phyloP scores from a whole-genome alignment of 2,888 invertebrate species.

The Callyntrura guangdongensis region DNA sequence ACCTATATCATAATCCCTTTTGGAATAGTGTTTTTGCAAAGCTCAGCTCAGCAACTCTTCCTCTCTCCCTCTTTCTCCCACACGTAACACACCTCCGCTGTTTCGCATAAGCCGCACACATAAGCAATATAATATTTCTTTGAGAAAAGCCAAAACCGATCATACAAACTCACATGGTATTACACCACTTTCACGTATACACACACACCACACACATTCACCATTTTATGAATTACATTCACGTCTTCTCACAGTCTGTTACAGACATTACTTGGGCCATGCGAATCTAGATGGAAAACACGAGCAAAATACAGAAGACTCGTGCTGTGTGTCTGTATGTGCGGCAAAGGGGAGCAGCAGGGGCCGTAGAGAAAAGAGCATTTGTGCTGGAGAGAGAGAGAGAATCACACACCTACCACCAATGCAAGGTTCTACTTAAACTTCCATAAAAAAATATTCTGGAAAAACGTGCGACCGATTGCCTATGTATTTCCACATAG shows the following conservation, averaged over 20 bases:
- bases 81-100: not conserved
- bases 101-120: not conserved
- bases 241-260: conserved; percentile 64
- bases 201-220: conserved; percentile 29
- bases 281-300: conserved; percentile 43
- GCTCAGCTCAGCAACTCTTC: not conserved
- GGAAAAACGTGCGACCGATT: conserved; percentile 6
- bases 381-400: not conserved
- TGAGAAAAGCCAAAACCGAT: conserved; percentile 65
- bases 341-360: conserved; percentile 31
- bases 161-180: conserved; percentile 64
- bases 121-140: conserved; percentile 26
- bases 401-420: conserved; percentile 20
- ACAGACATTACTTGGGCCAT: conserved; percentile 61
- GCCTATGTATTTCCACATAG: not conserved
- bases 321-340: conserved; percentile 28
- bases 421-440: conserved; percentile 47
- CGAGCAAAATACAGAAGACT: conserved; percentile 39
- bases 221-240: conserved; percentile 76
- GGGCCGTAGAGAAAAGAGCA: conserved; percentile 8
- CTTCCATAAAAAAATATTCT: conserved; percentile 50
- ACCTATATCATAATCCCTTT: conserved; percentile 5
- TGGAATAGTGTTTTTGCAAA: conserved; percentile 7
- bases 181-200: conserved; percentile 33
- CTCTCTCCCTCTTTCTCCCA: not conserved